Percentiles rank a stretch among this genome's conserved stretches.
Conservation (phyloP, 2,113 vertebrate genomes). For the Grammomys dolichurus region DNA sequence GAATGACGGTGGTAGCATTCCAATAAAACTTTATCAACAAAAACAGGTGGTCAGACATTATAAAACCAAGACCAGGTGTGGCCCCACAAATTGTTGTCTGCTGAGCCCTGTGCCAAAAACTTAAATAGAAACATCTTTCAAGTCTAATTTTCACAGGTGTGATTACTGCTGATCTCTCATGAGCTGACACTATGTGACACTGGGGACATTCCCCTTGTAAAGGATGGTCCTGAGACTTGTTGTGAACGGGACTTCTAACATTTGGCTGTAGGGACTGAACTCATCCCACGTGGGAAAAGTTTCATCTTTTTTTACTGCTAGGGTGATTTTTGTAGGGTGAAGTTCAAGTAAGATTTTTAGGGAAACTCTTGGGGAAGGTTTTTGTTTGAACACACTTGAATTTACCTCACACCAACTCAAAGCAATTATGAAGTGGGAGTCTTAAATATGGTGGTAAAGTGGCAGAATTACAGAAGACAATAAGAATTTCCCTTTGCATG, state of each 20-base stretch:
- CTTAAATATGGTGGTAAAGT: neutral
- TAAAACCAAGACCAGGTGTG: neutral
- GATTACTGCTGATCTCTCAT: neutral
- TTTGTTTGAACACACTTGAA: slow-evolving; percentile 34
- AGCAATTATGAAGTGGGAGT: neutral
- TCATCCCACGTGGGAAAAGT: neutral
- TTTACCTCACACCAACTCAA: neutral
- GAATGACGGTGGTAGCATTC: neutral
- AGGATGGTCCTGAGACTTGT: neutral
- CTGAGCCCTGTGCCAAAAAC: neutral
- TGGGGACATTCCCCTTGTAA: neutral
- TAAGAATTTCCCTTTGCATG: neutral
- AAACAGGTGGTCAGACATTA: neutral
- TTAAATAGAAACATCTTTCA: slow-evolving; percentile 38
- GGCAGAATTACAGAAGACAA: neutral
- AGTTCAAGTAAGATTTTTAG: slow-evolving; percentile 66
- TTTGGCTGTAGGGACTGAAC: slow-evolving; percentile 29
- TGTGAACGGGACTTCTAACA: neutral
- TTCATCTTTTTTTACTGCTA: slow-evolving; percentile 3
- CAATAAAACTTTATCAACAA: slow-evolving; percentile 72
- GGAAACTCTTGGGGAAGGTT: slow-evolving; percentile 51
- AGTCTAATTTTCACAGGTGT: neutral
- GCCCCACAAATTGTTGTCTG: neutral
- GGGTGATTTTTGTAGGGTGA: slow-evolving; percentile 53
- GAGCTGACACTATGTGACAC: neutral